phyloP scores from a whole-genome alignment of 2,888 invertebrate genomes.

The Nematopogon swammerdamellus region DNA sequence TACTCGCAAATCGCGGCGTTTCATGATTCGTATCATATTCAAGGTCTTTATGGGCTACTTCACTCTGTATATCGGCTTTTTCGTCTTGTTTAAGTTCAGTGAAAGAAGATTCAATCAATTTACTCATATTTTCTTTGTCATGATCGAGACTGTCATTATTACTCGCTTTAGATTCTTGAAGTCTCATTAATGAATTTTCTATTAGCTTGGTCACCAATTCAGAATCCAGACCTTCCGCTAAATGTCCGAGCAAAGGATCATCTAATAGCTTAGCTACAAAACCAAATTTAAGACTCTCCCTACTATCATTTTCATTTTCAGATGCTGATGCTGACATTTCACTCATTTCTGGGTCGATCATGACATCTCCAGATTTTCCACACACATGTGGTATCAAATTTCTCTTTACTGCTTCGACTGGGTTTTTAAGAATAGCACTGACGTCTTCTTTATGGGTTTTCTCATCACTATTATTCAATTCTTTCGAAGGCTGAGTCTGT shows the following conservation, averaged over 20 bases:
- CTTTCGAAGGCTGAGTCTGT: conserved; percentile 4
- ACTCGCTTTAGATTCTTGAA: conserved; percentile 40
- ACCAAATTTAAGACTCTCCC: conserved; percentile 15
- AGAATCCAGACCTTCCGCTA: conserved; percentile 60
- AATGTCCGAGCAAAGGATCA: conserved; percentile 62
- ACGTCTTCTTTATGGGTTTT: conserved; percentile 30
- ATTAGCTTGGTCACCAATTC: conserved; percentile 62
- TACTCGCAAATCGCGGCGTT: conserved; percentile 18
- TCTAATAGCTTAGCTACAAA: conserved; percentile 60
- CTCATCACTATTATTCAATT: conserved; percentile 12
- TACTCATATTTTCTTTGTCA: conserved; percentile 44
- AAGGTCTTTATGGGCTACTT: conserved; percentile 14
- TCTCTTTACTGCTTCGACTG: conserved; percentile 72
- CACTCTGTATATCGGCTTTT: conserved; percentile 5
- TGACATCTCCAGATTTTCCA: conserved; percentile 50
- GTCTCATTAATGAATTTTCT: conserved; percentile 63
- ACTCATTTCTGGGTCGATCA: neutral
- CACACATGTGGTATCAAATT: conserved; percentile 77
- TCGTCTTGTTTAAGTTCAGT: conserved; percentile 38
- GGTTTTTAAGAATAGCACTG: conserved; percentile 61
- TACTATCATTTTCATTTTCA: conserved; percentile 13
- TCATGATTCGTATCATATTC: conserved; percentile 19
- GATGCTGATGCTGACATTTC: neutral
- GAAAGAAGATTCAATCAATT: conserved; percentile 46
- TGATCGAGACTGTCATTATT: conserved; percentile 15